phyloP scores from a whole-genome alignment of 1,140 invertebrate genomes.

The Papilio polyxenes region DNA sequence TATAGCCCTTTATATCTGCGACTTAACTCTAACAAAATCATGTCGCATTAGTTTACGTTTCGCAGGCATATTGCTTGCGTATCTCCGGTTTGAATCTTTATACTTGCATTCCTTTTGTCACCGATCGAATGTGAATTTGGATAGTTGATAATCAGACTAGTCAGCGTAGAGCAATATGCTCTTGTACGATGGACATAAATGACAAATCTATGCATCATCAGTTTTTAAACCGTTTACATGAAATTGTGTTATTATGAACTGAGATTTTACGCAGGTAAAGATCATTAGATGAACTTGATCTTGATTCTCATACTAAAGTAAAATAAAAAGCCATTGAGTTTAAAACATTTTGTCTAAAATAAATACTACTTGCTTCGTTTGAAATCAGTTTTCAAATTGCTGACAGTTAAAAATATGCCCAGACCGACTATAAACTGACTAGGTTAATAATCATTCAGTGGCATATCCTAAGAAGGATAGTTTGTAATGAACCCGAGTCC shows the following conservation, averaged over 20 bases:
- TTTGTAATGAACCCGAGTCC: slow-evolving; percentile 38
- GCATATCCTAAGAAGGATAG: slow-evolving; percentile 41
- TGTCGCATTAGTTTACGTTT: slow-evolving; percentile 48
- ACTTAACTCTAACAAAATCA: slow-evolving; percentile 41
- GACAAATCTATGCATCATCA: too few relatives aligned
- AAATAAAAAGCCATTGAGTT: background rate
- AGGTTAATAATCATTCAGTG: background rate
- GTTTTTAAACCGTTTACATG: too few relatives aligned
- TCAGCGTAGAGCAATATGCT: too few relatives aligned
- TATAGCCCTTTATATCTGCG: slow-evolving; percentile 42
- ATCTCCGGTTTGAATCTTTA: slow-evolving; percentile 48
- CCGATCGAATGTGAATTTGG: background rate
- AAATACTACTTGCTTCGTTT: background rate
- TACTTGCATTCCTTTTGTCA: slow-evolving; percentile 40
- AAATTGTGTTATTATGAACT: too few relatives aligned
- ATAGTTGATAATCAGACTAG: background rate
- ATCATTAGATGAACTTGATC: background rate
- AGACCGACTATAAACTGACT: background rate
- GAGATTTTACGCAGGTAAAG: too few relatives aligned
- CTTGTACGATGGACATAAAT: too few relatives aligned
- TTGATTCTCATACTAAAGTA: background rate
- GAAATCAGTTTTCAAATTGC: background rate
- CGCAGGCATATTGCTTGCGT: slow-evolving; percentile 51
- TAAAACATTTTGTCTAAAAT: background rate
- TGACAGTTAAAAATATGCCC: background rate